Base-by-base conservation (phyloP, 1,140 invertebrate species). In the Tribolium madens region DNA sequence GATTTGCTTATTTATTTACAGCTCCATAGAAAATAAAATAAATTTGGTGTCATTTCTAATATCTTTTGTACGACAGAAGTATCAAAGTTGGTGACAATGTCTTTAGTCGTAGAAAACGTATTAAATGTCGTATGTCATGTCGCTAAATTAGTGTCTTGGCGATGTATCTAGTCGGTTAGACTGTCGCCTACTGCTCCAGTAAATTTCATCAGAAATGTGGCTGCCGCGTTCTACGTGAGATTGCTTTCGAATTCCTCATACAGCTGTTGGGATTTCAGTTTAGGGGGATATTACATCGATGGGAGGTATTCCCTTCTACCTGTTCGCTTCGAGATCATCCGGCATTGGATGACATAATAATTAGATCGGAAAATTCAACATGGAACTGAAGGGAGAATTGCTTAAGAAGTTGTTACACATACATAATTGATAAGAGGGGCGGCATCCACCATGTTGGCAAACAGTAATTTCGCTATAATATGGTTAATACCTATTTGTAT, bases 201-300 rank as follows among this genome's bases (percentile, higher is more conserved):
- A 71, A 76, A 76, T 76, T 76, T 71, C 75, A 71, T 76, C 75
- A 76, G 68, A 60, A 76, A 76, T 76, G 64, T 46, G 64, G 36
- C 50, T 53, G 64, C 14, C 13, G 68, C 26, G 48, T 52, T 50
- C 68, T 50, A 68, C 48, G 70, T 72, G 70, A 72, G 70, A 72
- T 72, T 72, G 70, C 70, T 72, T 72, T 33, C 26, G 68, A 76
- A 76, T 76, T 76, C 68, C 75, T 71, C 42, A 53, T 50, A 70
- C 68, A 76, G 64, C 75, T 76, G 75, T 69, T 71, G 60, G 64
- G 75, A 76, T 76, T 76, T 76, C 75, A 60, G 57, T 76, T 76
- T 71, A 72, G 21, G 21, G 46, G 50, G 13, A 47, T 52, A 72
- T 52, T 48, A 52, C 70, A 47, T 48, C 50, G 14, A 72, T 64